phyloP scores from a whole-genome alignment of 2,888 invertebrate species.

The Leucophenga montana region DNA sequence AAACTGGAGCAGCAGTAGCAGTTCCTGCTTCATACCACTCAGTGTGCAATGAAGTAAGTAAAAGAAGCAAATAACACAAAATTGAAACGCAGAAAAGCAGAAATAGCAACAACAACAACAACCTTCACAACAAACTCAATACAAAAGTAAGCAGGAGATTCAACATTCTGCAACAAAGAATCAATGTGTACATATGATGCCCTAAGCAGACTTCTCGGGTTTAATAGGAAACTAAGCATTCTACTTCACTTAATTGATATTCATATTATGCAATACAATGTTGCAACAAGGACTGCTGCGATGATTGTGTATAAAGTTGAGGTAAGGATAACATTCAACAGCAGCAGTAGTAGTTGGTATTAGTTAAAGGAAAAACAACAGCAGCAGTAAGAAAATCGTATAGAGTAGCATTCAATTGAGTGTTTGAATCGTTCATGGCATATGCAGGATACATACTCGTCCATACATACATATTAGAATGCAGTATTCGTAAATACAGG shows the following conservation, averaged over 20 bases:
- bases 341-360: neutral
- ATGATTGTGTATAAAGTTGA: no score
- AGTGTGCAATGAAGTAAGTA: neutral
- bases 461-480: no score
- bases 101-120: conserved; percentile 10
- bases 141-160: conserved; percentile 16
- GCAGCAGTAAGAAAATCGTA: neutral
- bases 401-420: neutral
- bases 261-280: conserved; percentile 44
- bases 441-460: no score
- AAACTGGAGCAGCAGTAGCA: no score
- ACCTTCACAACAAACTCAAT: neutral
- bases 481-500: no score
- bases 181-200: conserved; percentile 20
- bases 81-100: conserved; percentile 3
- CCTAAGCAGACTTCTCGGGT: neutral
- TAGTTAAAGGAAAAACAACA: neutral
- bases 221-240: conserved; percentile 10
- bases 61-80: conserved; percentile 10
- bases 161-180: conserved; percentile 30
- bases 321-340: neutral
- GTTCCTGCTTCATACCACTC: no score
- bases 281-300: neutral
- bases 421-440: no score
- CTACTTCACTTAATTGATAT: conserved; percentile 43